A percentile compares a stretch with the other conserved stretches of the same genome.
phyloP scores from a whole-genome alignment of 2,113 vertebrate species.

The Notiomystis cincta region DNA sequence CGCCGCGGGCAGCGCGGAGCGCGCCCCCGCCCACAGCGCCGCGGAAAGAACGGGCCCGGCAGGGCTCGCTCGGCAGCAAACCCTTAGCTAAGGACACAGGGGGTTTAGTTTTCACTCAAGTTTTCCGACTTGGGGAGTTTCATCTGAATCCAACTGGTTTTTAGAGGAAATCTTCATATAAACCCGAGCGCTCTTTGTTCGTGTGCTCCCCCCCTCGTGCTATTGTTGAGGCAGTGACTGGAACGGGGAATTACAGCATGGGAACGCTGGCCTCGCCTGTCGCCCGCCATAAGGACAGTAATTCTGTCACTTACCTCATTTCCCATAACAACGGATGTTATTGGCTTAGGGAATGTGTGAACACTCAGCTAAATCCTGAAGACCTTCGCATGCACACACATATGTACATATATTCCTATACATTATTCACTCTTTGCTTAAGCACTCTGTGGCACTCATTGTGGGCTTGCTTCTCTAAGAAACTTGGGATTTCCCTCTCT shows the following conservation, averaged over 20 bases:
- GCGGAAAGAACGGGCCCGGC: fast-evolving
- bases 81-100: background rate
- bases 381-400: slow-evolving; percentile 23
- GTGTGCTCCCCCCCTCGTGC: background rate
- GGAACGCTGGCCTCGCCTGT: slow-evolving; percentile 48
- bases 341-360: slow-evolving; percentile 62
- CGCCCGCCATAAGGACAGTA: slow-evolving; percentile 57
- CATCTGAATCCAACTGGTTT: background rate
- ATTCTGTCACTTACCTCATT: slow-evolving; percentile 72
- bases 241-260: slow-evolving; percentile 20
- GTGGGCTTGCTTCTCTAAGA: background rate
- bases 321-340: slow-evolving; percentile 67
- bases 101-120: background rate
- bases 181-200: background rate
- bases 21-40: background rate
- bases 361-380: slow-evolving; percentile 45
- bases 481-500: background rate
- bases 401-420: background rate
- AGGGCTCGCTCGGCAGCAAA: background rate
- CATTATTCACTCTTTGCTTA: background rate
- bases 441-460: background rate
- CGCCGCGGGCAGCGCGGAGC: background rate
- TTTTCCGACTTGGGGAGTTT: background rate
- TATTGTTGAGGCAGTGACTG: background rate
- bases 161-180: background rate